Evolutionary conservation across 2,113 vertebrate genomes (phyloP), one percentile per base, ranked within the genome.

Genomic region (Dasyurus viverrinus): DNA sequence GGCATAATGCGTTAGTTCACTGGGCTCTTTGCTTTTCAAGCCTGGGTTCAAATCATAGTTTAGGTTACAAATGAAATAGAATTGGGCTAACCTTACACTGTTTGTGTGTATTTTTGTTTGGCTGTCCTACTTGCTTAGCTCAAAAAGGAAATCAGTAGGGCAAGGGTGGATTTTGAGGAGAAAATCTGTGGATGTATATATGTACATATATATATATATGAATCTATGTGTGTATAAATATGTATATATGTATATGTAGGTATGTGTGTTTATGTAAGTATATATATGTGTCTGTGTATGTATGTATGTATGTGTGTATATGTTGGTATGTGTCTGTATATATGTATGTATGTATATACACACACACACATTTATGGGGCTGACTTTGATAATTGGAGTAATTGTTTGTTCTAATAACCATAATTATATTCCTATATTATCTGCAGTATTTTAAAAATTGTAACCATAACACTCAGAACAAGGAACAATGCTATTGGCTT

Each of bases 11-110:
- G 8, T 68, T n/a, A 92, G 42, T 60, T 8, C 16, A 42, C 42
- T 23, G 57, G 42, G 23, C 0, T 46, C 53, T 96, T 96, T 92
- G 93, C 47, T 55, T 92, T 23, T 91, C 47, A 97, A 97, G 94
- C 27, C 19, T 90, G 50, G 36, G 53, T 96, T 97, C 16, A 50
- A n/a, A 91, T 92, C 89, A 57, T 50, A 97, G 27, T 89, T 47
- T 94, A 57, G 9, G n/a, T 55, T 52, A n/a, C 26, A 90, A 90
- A 68, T 93, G 25, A 84, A 91, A 60, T 54, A 53, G 90, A 93
- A 36, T 54, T 84, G 14, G 89, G 90, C 47, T 53, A 84, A 10
- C 89, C 47, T 89, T 16, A 46, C 9, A 23, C 22, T 92, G 24
- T 10, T 54, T 16, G n/a, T 94, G 23, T 50, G 3, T 90, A 2